phyloP scores from a whole-genome alignment of 2,113 vertebrate genomes.

The Myotis lucifugus region DNA sequence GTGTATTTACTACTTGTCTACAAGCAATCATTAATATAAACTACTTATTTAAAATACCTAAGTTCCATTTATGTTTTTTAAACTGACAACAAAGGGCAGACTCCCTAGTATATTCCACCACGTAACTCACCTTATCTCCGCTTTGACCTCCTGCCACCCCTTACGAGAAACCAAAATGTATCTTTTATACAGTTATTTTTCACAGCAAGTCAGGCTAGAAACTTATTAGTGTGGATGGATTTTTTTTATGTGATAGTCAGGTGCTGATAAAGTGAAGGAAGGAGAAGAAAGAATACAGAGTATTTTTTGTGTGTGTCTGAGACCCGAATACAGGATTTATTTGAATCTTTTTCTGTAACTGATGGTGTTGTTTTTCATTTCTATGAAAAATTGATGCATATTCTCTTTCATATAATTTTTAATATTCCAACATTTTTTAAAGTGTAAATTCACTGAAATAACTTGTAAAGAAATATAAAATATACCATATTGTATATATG shows the following conservation, averaged over 20 bases:
- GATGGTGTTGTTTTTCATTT: not conserved
- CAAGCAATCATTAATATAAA: not conserved
- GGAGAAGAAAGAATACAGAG: not conserved
- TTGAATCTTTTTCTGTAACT: not conserved
- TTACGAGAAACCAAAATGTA: constrained; percentile 22
- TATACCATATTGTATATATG: not conserved
- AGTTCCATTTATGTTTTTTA: not conserved
- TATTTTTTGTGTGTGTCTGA: not conserved
- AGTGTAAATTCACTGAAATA: not conserved
- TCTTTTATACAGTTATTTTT: constrained; percentile 14
- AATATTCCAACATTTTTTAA: not conserved
- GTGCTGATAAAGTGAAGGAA: not conserved
- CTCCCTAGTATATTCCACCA: not conserved
- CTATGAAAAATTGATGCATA: not conserved
- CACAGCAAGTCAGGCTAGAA: not conserved
- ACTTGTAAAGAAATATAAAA: not conserved
- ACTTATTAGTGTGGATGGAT: not conserved
- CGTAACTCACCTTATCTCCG: not conserved
- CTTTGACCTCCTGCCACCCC: not conserved
- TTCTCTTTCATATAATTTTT: not conserved
- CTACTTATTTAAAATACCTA: constrained; percentile 26
- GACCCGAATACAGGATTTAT: not conserved
- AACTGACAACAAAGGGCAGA: not conserved
- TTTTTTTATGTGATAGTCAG: not conserved
- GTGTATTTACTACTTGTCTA: not conserved